phyloP scores from a whole-genome alignment of 1,140 invertebrate genomes.

The Anthonomus grandis region DNA sequence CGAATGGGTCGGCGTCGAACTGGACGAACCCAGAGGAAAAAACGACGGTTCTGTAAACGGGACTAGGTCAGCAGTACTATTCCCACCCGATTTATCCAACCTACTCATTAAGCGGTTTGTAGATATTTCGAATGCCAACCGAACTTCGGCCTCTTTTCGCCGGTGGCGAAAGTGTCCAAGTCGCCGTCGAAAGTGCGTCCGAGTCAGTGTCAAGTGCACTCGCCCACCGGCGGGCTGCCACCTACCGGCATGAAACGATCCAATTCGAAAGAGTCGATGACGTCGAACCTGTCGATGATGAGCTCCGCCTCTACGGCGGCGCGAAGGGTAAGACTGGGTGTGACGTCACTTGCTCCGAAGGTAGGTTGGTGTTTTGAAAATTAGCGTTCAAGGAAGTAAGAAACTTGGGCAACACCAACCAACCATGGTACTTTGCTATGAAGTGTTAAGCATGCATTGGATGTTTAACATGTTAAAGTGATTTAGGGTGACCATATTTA shows the following conservation, averaged over 20 bases:
- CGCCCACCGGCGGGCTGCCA: slow-evolving; percentile 54
- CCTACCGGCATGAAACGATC: slow-evolving; percentile 61
- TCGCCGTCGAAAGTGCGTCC: slow-evolving; percentile 73
- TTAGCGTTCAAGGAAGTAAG: too few species aligned
- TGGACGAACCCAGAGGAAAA: slow-evolving; percentile 91
- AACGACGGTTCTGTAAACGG: slow-evolving; percentile 93
- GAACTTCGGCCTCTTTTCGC: slow-evolving; percentile 90
- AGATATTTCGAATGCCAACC: slow-evolving; percentile 94
- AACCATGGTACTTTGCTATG: too few species aligned
- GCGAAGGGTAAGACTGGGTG: slow-evolving; percentile 66
- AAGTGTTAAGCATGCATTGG: too few species aligned
- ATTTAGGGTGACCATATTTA: too few species aligned
- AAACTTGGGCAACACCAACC: neutral
- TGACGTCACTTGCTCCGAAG: slow-evolving; percentile 65
- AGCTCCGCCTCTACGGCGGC: slow-evolving; percentile 55
- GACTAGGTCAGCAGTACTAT: slow-evolving; percentile 57
- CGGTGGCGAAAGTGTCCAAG: slow-evolving; percentile 78
- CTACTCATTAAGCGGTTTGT: slow-evolving; percentile 31
- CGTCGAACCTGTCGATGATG: slow-evolving; percentile 68
- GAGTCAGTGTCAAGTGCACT: slow-evolving; percentile 61
- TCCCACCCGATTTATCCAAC: neutral
- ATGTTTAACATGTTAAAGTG: too few species aligned
- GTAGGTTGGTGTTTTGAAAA: slow-evolving; percentile 53
- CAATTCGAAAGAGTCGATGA: slow-evolving; percentile 83
- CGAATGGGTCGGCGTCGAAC: slow-evolving; percentile 92